Percentiles rank a stretch among this genome's conserved stretches.
These are phyloP conservation scores for Dione juno DNA, from an alignment of 2,888 invertebrate genomes.

Conservation along the genomic window DNA sequence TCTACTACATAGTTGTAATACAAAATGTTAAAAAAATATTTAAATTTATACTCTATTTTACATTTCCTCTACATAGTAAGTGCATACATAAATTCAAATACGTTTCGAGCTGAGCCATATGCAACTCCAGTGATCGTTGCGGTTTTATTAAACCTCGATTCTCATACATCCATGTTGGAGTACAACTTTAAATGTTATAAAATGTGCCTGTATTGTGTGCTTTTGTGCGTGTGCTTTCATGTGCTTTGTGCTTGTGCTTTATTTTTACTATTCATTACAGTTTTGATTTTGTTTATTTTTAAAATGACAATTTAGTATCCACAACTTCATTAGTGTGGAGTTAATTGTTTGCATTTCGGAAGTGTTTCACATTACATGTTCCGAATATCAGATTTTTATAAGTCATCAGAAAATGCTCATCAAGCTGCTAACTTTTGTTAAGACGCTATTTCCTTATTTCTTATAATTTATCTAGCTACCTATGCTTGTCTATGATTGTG, in stretches of 20 bases:
- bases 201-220: no score
- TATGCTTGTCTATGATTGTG: no score
- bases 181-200: not conserved
- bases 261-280: not conserved
- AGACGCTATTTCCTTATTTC: no score
- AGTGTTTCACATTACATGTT: no score
- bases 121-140: slow-evolving; percentile 24
- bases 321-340: no score
- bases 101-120: slow-evolving; percentile 15
- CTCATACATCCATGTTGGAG: slow-evolving; percentile 1
- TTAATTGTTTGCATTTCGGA: no score
- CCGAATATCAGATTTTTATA: no score
- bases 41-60: slow-evolving; percentile 11
- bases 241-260: not conserved
- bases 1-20: not conserved
- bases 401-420: no score
- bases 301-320: no score
- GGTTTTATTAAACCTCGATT: slow-evolving; percentile 22
- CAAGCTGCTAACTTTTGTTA: no score
- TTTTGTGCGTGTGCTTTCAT: not conserved
- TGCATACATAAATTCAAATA: slow-evolving; percentile 16
- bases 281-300: no score
- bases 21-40: not conserved
- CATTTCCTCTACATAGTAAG: not conserved
- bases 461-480: no score